Evolutionary conservation across 2,797 vertebrate species (phyloP).

Genomic region (Muscicapa comitata): DNA sequence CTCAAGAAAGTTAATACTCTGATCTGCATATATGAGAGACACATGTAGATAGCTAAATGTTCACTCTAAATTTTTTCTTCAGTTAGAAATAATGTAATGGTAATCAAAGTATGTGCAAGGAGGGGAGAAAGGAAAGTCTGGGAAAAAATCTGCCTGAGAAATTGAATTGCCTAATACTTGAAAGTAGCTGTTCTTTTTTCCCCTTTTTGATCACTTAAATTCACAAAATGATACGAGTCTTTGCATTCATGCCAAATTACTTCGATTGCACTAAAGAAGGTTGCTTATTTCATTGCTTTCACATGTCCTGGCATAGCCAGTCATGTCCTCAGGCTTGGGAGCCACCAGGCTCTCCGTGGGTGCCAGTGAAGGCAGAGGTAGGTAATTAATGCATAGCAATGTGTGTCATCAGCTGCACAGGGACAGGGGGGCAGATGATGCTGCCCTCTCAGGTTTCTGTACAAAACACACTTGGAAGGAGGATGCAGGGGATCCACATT

Average conservation of each 20-base stretch:
- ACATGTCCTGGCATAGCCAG: neutral
- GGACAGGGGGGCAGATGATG: neutral
- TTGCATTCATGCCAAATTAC: neutral
- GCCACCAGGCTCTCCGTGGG: accelerated
- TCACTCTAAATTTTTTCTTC: neutral
- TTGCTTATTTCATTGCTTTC: neutral
- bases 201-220: neutral
- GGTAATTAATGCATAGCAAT: neutral
- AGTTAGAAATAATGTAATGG: neutral
- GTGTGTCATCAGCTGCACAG: neutral
- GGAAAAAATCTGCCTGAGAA: neutral
- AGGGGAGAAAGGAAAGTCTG: neutral
- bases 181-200: neutral
- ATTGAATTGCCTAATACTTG: neutral
- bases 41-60: neutral
- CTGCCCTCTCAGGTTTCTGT: neutral
- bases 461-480: neutral
- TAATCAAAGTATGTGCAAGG: neutral
- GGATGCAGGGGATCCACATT: neutral
- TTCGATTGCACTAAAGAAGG: neutral
- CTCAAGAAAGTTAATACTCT: neutral
- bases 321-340: neutral
- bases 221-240: neutral
- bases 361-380: neutral
- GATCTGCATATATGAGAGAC: neutral